Evolutionary conservation across 2,888 invertebrate species (phyloP), one percentile per base, ranked within the genome.

Genomic region (Psylliodes chrysocephalus): DNA sequence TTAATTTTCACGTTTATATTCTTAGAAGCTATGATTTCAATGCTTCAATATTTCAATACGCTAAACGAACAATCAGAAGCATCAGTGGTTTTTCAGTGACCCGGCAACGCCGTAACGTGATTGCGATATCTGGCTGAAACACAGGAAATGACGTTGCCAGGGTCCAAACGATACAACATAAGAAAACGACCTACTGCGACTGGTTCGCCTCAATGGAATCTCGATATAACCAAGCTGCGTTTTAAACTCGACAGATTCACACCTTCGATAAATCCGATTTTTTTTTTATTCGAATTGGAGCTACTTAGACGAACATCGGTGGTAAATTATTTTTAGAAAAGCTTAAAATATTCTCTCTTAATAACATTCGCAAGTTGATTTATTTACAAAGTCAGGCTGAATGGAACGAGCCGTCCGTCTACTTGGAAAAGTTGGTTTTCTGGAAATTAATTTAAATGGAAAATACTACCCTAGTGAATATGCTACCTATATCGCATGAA

Each of bases 111-210:
- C 19, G 42, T 25, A 15, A 25, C 30, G 18, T 22, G 44, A 19
- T 60, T 47, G 54, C 30, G 60, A 54, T 54, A 46, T 38, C 14
- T 19, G 47, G 47, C 40, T 54, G 56, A 46, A 56, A 56, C 47
- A 61, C 61, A 61, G 61, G 61, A 61, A 61, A 61, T 61, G 61
- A 54, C 53, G 54, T 54, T 30, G 54, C 40, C 25, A n/a, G 54
- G 54, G 61, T 54, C 61, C 42, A 54, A 40, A 44, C 56, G 19
- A 56, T 56, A 56, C n/a, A n/a, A n/a, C 46, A 56, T 33, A 17
- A 59, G 38, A 47, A 51, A 40, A 60, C 40, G 60, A 38, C 35
- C 28, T 40, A 40, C n/a, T 40, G 46, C 18, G 55, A 46, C 54
- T 55, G 17, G 42, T 55, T 28, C 28, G 42, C 42, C n/a, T 55